phyloP scores from a whole-genome alignment of 2,113 vertebrate genomes.

The Microtus montanus region DNA sequence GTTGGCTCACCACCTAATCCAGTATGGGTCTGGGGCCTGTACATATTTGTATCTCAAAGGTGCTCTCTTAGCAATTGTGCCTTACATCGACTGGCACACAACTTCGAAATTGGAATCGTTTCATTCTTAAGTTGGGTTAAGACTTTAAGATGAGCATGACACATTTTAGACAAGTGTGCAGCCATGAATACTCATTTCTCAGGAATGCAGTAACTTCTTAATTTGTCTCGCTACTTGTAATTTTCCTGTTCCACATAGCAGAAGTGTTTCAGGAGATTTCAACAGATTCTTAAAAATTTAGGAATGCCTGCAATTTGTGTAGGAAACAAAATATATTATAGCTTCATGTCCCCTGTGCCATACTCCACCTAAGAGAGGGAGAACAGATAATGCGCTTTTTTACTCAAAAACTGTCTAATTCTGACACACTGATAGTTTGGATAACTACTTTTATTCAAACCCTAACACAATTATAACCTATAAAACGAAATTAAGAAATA shows the following conservation, averaged over 20 bases:
- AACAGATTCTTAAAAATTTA: slow-evolving; percentile 13
- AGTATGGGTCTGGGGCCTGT: background rate
- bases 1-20: background rate
- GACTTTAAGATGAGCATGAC: background rate
- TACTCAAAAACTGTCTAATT: background rate
- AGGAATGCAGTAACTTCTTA: background rate
- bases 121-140: background rate
- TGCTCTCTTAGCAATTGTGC: background rate
- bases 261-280: slow-evolving; percentile 14
- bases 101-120: background rate
- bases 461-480: background rate
- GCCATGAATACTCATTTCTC: background rate
- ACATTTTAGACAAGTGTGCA: background rate
- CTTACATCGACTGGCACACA: background rate
- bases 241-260: background rate
- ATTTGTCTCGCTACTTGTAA: background rate
- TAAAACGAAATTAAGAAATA: background rate
- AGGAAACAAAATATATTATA: background rate
- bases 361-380: background rate
- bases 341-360: background rate
- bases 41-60: background rate
- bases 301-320: background rate
- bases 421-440: background rate
- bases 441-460: slow-evolving; percentile 23
- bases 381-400: background rate